Evolutionary conservation across 2,113 vertebrate species (phyloP), one percentile per base, ranked within the genome.

Genomic region (Oreochromis spilurus): DNA sequence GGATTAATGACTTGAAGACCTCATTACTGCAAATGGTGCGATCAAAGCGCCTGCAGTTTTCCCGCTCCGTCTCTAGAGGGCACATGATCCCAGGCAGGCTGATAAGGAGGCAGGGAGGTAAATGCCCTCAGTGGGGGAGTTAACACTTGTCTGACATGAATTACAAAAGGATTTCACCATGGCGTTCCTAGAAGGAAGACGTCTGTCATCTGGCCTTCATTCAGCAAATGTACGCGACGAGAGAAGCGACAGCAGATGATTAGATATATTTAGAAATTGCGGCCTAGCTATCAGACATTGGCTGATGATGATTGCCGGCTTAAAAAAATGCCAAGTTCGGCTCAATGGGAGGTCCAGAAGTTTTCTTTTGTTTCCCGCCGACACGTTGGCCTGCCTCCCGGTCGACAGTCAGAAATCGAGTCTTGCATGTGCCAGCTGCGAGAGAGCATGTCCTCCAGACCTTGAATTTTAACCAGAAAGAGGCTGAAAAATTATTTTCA

Each of bases 11-110:
- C 91, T 93, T 62, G 83, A 90, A 87, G 91, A 83, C 86, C 91
- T 94, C 88, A 92, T 95, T 94, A 95, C 81, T 78, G 90, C 87
- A 84, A 87, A 77, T 90, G 84, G 84, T 60, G 81, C 82, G 86
- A 91, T 94, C 91, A 94, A 91, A 92, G 88, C 4, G 55, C 24
- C 78, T 94, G 95, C 85, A 92, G 89, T 94, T 92, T 24, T 48
- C 31, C 72, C 36, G 84, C 89, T 94, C 81, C 0, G 26, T 89
- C 95, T 92, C 93, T 95, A 94, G 95, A 95, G 95, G 95, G 94
- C 90, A 55, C 55, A 11, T 87, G 83, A 87, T 89, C 89, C 89
- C 91, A 90, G 87, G 82, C 89, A 87, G 90, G 90, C 83, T 89
- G 90, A 91, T 87, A 2, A 52, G 85, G 82, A 89, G 75, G 82